A percentile compares a stretch with the other conserved stretches of the same genome.
Conservation (phyloP, 2,113 vertebrate species). For the Prochilodus magdalenae region DNA sequence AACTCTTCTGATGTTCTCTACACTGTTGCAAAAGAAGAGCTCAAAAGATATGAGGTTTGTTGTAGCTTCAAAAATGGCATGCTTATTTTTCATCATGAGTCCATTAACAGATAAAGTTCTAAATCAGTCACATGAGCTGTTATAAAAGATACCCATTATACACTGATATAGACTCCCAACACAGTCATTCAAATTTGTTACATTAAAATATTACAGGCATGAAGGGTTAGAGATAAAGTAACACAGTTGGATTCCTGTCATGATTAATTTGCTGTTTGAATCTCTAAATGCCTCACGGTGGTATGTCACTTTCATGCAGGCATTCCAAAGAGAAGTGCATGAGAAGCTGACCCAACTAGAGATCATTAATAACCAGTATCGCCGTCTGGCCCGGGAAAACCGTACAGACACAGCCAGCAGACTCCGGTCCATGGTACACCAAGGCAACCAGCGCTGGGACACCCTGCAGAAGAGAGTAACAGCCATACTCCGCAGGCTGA, state of each 20-base stretch:
- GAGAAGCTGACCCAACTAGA: slow-evolving; percentile 91
- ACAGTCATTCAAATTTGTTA: background rate
- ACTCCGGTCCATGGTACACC: slow-evolving; percentile 87
- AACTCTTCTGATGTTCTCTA: slow-evolving; percentile 89
- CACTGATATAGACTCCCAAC: background rate
- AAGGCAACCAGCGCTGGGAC: slow-evolving; percentile 94
- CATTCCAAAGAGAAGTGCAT: slow-evolving; percentile 89
- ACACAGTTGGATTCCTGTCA: background rate
- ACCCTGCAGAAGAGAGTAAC: slow-evolving; percentile 84
- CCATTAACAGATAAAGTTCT: background rate
- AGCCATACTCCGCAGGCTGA: slow-evolving; percentile 86
- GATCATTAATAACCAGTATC: slow-evolving; percentile 93
- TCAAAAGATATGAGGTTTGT: slow-evolving; percentile 93
- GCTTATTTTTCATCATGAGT: background rate
- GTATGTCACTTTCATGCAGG: slow-evolving; percentile 67
- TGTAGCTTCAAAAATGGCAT: background rate
- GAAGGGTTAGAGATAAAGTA: background rate
- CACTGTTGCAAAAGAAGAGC: slow-evolving; percentile 89
- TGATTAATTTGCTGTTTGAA: background rate
- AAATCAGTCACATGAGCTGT: background rate
- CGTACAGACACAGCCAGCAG: slow-evolving; percentile 88
- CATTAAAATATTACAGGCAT: background rate
- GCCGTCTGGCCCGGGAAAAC: slow-evolving; percentile 91
- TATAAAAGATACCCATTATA: background rate
- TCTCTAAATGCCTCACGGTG: background rate